These are phyloP conservation scores for Euglossa dilemma DNA, from an alignment of 1,140 invertebrate species.

Conservation along the genomic window DNA sequence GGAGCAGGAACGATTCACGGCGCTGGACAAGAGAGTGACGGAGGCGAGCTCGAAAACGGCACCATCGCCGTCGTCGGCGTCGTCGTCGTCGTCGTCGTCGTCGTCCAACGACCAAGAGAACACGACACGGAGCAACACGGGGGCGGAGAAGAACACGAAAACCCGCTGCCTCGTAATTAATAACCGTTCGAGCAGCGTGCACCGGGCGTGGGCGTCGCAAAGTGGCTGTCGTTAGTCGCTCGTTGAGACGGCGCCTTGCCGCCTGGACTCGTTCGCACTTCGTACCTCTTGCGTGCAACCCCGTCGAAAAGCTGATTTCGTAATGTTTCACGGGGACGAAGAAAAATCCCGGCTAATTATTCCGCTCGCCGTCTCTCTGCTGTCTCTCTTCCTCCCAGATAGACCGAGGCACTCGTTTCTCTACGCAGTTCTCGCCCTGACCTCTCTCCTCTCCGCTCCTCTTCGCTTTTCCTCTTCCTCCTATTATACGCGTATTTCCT, in stretches of 20 bases:
- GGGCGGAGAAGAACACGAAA: slow-evolving; percentile 51
- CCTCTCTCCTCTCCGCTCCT: no score
- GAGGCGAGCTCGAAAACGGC: slow-evolving; percentile 1
- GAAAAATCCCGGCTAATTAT: slow-evolving; percentile 47
- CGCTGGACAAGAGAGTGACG: slow-evolving; percentile 23
- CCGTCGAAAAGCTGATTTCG: slow-evolving; percentile 32
- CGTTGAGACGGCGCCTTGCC: slow-evolving; percentile 46
- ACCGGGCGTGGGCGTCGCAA: slow-evolving; percentile 48
- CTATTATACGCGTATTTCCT: no score
- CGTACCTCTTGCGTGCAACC: slow-evolving; percentile 11
- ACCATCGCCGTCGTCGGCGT: neutral
- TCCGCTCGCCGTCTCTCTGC: neutral
- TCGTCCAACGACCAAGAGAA: slow-evolving; percentile 26
- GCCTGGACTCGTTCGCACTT: slow-evolving; percentile 33
- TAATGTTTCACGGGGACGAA: slow-evolving; percentile 5
- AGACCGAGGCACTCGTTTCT: no score
- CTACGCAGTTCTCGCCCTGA: no score
- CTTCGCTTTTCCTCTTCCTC: no score
- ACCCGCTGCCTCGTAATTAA: slow-evolving; percentile 55
- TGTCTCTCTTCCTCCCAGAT: no score
- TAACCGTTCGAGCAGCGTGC: slow-evolving; percentile 52
- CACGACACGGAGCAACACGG: slow-evolving; percentile 32
- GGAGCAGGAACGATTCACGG: neutral
- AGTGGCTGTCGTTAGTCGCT: slow-evolving; percentile 61
- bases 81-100: slow-evolving; percentile 6